Conservation (phyloP, 2,797 vertebrate species). For the Vespertilio murinus region DNA sequence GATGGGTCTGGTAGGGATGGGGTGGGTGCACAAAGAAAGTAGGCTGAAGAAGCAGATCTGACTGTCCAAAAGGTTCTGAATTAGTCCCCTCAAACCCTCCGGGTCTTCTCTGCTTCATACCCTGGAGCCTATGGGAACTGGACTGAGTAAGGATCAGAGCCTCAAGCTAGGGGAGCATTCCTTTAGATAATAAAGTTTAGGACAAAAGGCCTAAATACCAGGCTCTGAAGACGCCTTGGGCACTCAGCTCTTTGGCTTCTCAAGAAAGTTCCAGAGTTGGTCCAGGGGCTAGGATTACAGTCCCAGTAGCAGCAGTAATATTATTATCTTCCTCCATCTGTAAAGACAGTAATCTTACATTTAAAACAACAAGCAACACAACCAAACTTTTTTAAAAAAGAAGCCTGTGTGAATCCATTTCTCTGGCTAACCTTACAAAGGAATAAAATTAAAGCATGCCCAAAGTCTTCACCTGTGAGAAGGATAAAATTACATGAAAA, state of each 20-base stretch:
- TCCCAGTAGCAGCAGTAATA: not conserved
- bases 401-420: not conserved
- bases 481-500: constrained; percentile 6
- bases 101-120: not conserved
- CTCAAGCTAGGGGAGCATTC: not conserved
- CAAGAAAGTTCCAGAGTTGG: not conserved
- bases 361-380: not conserved
- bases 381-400: not conserved
- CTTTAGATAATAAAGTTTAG: constrained; percentile 12
- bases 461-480: not conserved
- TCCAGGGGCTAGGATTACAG: not conserved
- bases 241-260: too few relatives aligned
- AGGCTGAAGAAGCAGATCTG: not conserved
- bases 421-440: not conserved
- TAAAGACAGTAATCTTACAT: not conserved
- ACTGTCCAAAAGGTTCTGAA: not conserved
- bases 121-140: not conserved
- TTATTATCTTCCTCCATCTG: not conserved
- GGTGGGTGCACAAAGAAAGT: not conserved
- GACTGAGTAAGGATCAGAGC: not conserved
- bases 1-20: not conserved
- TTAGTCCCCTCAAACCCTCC: too few relatives aligned
- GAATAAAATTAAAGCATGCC: not conserved
- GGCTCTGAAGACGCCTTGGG: not conserved
- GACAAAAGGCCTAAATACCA: not conserved